These are phyloP conservation scores for Aphidius gifuensis DNA, from an alignment of 1,140 invertebrate species.

Conservation along the genomic window DNA sequence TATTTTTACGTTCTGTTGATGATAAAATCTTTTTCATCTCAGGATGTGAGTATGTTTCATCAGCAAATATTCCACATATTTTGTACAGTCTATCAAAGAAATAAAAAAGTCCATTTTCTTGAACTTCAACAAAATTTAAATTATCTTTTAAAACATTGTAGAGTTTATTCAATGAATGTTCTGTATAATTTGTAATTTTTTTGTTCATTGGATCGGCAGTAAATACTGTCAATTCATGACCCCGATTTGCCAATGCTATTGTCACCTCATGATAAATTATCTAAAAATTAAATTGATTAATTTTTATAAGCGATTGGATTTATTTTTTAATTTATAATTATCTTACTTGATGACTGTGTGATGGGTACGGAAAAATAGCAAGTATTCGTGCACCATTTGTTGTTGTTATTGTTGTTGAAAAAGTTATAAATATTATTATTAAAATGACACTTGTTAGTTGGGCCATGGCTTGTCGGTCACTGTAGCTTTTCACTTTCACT, in stretches of 20 bases:
- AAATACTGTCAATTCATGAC: conserved; percentile 45
- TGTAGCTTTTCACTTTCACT: too few species aligned
- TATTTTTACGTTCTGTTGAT: conserved; percentile 5
- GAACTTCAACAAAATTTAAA: neutral
- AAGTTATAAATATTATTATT: neutral
- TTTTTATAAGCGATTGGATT: too few species aligned
- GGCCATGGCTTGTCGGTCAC: too few species aligned
- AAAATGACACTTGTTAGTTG: too few species aligned
- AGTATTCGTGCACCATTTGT: conserved; percentile 42
- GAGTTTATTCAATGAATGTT: conserved; percentile 44
- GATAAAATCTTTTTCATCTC: conserved; percentile 24
- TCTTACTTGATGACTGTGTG: conserved; percentile 44
- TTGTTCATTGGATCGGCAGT: conserved; percentile 41
- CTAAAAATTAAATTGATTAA: neutral
- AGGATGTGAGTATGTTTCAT: conserved; percentile 22
- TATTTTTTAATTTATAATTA: neutral
- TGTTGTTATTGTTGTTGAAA: neutral
- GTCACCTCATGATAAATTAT: conserved; percentile 20
- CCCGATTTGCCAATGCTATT: conserved; percentile 35
- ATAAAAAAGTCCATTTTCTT: neutral
- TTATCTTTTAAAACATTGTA: conserved; percentile 26
- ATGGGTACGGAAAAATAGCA: conserved; percentile 43
- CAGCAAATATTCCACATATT: neutral
- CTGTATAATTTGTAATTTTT: conserved; percentile 38
- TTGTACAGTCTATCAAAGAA: neutral